Conservation (phyloP, 2,797 vertebrate genomes). For the Discoglossus pictus region DNA sequence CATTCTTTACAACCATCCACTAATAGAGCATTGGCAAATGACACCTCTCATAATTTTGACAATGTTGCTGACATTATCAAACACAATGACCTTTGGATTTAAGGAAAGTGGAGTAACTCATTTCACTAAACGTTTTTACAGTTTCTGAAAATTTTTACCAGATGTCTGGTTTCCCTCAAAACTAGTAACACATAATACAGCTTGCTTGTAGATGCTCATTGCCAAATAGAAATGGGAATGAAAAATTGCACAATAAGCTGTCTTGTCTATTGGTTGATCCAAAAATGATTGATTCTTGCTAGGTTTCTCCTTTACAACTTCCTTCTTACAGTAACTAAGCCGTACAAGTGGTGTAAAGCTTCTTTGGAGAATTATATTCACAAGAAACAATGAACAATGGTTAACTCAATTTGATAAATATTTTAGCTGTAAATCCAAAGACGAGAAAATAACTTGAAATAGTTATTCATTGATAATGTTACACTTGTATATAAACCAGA, state of each 20-base stretch:
- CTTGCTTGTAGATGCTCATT: conserved; percentile 1
- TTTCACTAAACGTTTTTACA: conserved; percentile 17
- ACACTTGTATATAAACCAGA: too few species aligned
- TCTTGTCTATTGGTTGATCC: conserved; percentile 29
- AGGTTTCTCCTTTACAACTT: conserved; percentile 13
- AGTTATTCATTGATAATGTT: too few species aligned
- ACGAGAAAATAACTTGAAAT: too few species aligned
- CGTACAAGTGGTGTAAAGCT: conserved; percentile 5
- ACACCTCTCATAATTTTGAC: background rate
- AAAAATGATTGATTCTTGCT: conserved; percentile 23
- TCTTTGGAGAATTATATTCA: conserved; percentile 1
- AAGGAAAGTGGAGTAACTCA: conserved; percentile 1
- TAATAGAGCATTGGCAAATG: background rate
- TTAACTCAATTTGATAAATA: background rate
- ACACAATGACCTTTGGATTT: background rate
- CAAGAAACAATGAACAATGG: background rate
- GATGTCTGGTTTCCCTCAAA: conserved; percentile 30
- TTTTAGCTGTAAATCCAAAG: too few species aligned
- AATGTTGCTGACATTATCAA: conserved; percentile 9
- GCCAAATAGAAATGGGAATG: conserved; percentile 5
- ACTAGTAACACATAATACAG: conserved; percentile 24
- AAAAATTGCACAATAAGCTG: conserved; percentile 1
- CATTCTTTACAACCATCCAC: background rate
- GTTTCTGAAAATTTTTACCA: conserved; percentile 26
- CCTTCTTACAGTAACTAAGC: conserved; percentile 10